phyloP scores from a whole-genome alignment of 2,797 vertebrate species.

The Xenops minutus region DNA sequence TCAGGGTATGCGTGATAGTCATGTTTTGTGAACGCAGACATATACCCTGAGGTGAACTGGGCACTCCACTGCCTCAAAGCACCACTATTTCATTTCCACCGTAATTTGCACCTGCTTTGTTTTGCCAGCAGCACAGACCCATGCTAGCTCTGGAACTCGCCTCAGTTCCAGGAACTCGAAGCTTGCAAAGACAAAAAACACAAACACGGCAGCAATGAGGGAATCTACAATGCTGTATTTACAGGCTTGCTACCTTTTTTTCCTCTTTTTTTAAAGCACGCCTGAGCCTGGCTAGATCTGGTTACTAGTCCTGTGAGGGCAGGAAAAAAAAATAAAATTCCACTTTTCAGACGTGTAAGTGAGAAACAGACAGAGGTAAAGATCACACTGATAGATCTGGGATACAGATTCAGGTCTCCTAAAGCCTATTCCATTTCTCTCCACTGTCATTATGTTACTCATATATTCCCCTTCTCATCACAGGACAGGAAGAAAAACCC shows the following conservation, averaged over 20 bases:
- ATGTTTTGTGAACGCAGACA: slow-evolving; percentile 77
- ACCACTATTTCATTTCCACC: slow-evolving; percentile 75
- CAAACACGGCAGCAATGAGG: background rate
- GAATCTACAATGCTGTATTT: background rate
- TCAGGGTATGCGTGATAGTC: slow-evolving; percentile 74
- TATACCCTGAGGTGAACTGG: slow-evolving; percentile 77
- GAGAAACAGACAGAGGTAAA: background rate
- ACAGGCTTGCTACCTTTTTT: background rate
- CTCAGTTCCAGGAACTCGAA: slow-evolving; percentile 59
- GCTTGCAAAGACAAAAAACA: slow-evolving; percentile 48
- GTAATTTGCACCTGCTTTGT: slow-evolving; percentile 82
- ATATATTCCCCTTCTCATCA: background rate
- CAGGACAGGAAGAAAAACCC: background rate
- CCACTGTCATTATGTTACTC: background rate
- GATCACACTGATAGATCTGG: background rate
- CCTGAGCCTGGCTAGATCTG: background rate
- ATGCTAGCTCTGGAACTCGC: slow-evolving; percentile 72
- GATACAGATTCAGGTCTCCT: background rate
- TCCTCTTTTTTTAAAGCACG: background rate
- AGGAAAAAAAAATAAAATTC: background rate
- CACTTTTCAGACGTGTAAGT: background rate
- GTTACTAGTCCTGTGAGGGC: background rate
- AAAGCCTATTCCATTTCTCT: background rate
- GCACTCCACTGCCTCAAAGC: slow-evolving; percentile 74
- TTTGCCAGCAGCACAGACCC: slow-evolving; percentile 80